A percentile compares a stretch with the other conserved stretches of the same genome.
Evolutionary conservation across 2,113 vertebrate species (phyloP).

Genomic region (Apteryx owenii): DNA sequence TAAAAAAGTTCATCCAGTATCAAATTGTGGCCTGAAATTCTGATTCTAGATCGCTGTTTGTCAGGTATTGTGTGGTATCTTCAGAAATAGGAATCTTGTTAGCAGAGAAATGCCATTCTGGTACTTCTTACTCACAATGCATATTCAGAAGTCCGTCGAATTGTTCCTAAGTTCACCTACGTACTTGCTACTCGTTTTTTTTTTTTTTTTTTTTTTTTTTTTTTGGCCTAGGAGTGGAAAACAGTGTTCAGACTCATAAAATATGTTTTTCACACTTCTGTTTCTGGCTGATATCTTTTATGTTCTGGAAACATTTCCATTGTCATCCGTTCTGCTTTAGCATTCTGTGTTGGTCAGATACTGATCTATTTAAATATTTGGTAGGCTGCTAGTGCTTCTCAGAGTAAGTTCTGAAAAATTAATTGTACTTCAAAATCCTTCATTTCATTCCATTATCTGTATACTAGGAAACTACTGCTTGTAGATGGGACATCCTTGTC

Average conservation of each 20-base stretch:
- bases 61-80: not conserved
- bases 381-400: not conserved
- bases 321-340: not conserved
- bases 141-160: not conserved
- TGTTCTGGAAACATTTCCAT: not conserved
- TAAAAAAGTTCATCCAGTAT: not conserved
- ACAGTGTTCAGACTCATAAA: not conserved
- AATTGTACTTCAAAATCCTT: not conserved
- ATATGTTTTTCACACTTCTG: rapidly evolving
- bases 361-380: not conserved
- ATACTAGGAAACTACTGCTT: not conserved
- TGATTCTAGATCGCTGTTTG: not conserved
- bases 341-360: not conserved
- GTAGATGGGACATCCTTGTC: not conserved
- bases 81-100: not conserved
- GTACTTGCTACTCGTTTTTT: not conserved
- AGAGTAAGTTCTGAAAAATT: not conserved
- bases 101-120: not conserved
- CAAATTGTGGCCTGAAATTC: not conserved
- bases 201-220: rapidly evolving
- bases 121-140: too few relatives aligned
- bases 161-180: not conserved
- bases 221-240: not conserved
- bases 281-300: not conserved
- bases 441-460: not conserved